Base-by-base conservation (phyloP, 2,113 vertebrate species). In the Egretta garzetta region DNA sequence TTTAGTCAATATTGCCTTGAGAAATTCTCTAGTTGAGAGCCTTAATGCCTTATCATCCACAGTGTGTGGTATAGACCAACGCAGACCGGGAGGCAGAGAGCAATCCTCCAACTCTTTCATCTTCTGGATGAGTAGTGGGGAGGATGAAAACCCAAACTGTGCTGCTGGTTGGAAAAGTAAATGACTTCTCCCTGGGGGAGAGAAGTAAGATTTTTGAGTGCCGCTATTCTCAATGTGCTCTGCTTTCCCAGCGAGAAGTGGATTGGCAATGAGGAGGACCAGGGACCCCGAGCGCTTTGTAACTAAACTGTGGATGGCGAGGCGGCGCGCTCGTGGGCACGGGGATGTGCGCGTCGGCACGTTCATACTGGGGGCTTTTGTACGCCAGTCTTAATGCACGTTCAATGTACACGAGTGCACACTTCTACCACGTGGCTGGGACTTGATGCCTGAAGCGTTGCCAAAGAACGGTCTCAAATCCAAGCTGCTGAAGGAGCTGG, bases 1-100 rank as follows among this genome's bases (percentile, higher is more conserved):
- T 96, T 93, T 80, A 93, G 94, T 96, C 96, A 72, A 71, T 85
- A 90, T 80, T 82, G 93, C 91, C 94, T 86, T 60, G 79, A 73
- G 93, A 90, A 94, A 85, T 75, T 28, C 62, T 33, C 67, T 49
- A 12, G 50, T 41, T 66, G 63, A 92, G 88, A 90, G 53, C 52
- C 62, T 84, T 88, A 82, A 71, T 82, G 82, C 67, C 68, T 76
- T 50, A 21, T 43, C 74, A 52, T 49, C 92, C 27, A 0, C 92
- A 33, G 74, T 33, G 85, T 56, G 80, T 67, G 84, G 67, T 52
- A 68, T 4, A 73, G 87, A 74, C 22, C 92, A 89, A 19, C 30
- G 13, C 80, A 49, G 80, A 74, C 80, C 26, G 4, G 88, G 86
- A 86, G 91, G 91, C 93, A 88, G 88, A 80, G 83, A 52, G 49